Percentiles rank a stretch among this genome's conserved stretches.
These are phyloP conservation scores for Seriola dumerili DNA, from an alignment of 2,113 vertebrate species.

Conservation along the genomic window DNA sequence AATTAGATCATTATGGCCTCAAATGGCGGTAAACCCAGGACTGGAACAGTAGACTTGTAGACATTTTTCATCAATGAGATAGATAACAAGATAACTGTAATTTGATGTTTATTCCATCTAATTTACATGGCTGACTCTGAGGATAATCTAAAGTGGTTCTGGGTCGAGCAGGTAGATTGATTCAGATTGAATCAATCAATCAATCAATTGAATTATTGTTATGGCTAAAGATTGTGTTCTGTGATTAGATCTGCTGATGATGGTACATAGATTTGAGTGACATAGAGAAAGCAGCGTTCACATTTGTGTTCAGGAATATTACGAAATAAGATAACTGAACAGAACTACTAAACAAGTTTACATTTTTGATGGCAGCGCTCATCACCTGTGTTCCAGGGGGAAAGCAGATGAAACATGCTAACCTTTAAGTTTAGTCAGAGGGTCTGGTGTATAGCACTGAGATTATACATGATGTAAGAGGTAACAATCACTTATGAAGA, in stretches of 20 bases:
- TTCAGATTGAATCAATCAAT: background rate
- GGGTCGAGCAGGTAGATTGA: background rate
- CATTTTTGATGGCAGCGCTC: too few relatives aligned
- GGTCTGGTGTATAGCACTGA: too few relatives aligned
- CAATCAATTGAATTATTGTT: too few relatives aligned
- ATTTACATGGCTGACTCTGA: background rate
- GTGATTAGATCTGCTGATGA: background rate
- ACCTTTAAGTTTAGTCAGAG: too few relatives aligned
- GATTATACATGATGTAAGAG: too few relatives aligned
- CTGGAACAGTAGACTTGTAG: background rate
- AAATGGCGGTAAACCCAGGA: background rate
- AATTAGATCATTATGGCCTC: slow-evolving; percentile 28
- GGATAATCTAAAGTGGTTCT: slow-evolving; percentile 12
- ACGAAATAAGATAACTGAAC: background rate
- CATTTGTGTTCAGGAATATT: background rate
- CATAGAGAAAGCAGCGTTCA: background rate
- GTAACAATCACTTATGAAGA: too few relatives aligned
- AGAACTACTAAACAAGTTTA: too few relatives aligned
- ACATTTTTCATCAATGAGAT: background rate
- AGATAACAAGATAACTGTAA: background rate
- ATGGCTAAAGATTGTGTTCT: too few relatives aligned
- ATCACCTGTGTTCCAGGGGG: too few relatives aligned
- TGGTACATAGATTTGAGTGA: background rate
- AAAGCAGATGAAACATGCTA: too few relatives aligned
- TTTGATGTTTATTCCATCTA: background rate